phyloP scores from a whole-genome alignment of 2,113 vertebrate species.

The Pangasianodon gigas region DNA sequence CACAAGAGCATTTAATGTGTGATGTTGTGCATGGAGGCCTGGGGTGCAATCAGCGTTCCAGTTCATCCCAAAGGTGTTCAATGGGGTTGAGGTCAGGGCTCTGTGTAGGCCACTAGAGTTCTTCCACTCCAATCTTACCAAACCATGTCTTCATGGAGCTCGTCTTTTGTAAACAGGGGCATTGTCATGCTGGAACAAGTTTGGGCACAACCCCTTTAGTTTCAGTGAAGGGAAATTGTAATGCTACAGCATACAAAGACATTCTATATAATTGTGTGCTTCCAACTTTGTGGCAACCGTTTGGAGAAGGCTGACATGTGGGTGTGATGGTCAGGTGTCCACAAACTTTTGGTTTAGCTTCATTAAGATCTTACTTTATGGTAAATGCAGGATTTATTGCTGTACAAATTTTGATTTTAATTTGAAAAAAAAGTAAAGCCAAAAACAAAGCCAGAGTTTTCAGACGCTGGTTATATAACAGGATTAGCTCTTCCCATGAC shows the following conservation, averaged over 20 bases:
- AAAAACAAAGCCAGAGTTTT: background rate
- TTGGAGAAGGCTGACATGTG: background rate
- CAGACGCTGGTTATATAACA: background rate
- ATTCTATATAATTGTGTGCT: background rate
- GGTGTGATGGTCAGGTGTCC: background rate
- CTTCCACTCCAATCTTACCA: background rate
- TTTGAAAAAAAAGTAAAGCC: background rate
- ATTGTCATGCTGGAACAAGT: background rate
- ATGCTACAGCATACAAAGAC: background rate
- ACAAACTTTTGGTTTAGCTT: background rate
- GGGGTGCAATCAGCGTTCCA: background rate
- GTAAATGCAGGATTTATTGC: background rate
- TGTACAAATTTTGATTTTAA: background rate
- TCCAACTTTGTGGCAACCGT: background rate
- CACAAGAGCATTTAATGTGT: background rate
- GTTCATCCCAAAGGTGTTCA: background rate
- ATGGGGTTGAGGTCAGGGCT: background rate
- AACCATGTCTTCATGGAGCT: background rate
- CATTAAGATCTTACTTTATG: background rate
- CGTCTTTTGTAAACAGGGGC: background rate
- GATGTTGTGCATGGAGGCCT: background rate
- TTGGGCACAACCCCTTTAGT: background rate
- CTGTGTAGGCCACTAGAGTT: background rate
- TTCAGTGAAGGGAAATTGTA: background rate
- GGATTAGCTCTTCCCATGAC: background rate